Evolutionary conservation across 2,113 vertebrate genomes (phyloP), one percentile per base, ranked within the genome.

Genomic region (Corvus cornix): DNA sequence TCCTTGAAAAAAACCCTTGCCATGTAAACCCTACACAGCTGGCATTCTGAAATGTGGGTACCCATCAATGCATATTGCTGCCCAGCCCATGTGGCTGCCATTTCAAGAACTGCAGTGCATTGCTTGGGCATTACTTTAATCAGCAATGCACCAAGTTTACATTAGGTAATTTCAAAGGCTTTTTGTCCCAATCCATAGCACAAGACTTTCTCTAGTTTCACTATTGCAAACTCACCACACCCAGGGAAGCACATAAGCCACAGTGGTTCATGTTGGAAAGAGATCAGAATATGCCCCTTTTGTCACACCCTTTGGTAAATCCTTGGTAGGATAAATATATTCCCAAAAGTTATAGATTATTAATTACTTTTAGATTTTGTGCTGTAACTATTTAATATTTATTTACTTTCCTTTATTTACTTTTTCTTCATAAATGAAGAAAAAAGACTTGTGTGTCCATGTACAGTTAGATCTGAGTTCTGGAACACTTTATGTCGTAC

Each of bases 381-480:
- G 4, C 14, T 70, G 5, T 59, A 80, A 26, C 2, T 58, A 11
- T 51, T 49, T 37, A 55, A 28, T 51, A 26, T 70, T 72, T 49
- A 26, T 56, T 91, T 73, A 7, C 1, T 16, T n/a, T 53, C 3
- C 1, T 39, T 60, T 51, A 8, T 75, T 52, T 33, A 2, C 4
- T 5, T 37, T 64, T 60, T 59, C 31, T 6, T 8, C 22, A 15
- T 52, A 89, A 74, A 6, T 56, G 39, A 53, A 68, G 9, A 35
- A 78, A 5, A 2, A 46, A 35, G 11, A 13, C 14, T 69, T 3
- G 1, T 31, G 1, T 69, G 52, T 10, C 56, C 1, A 3, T n/a
- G 1, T 56, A 51, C 13, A 58, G n/a, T 60, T 68, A 84, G n/a
- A 66, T 69, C 20, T 89, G 9, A 5, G 59, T 67, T 94, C 58